Conservation (phyloP, 2,888 invertebrate species). For the Phengaris arion region DNA sequence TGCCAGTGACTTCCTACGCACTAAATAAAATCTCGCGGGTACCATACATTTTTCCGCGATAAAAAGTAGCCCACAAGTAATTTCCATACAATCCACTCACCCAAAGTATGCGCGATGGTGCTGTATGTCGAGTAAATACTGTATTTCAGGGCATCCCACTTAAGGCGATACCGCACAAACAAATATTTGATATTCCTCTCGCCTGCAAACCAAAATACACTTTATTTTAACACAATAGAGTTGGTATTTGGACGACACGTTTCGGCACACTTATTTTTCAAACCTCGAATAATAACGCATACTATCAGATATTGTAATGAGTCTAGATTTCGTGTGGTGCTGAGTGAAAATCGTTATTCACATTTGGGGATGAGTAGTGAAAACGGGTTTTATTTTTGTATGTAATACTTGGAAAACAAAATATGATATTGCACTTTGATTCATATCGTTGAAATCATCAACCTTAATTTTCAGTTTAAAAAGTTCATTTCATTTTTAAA, state of each 20-base stretch:
- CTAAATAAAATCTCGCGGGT: no score
- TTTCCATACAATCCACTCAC: conserved; percentile 47
- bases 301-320: conserved; percentile 29
- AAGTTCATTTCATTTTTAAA: no score
- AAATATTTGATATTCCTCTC: conserved; percentile 67
- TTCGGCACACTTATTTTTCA: conserved; percentile 1
- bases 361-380: neutral
- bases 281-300: conserved; percentile 27
- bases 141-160: conserved; percentile 71
- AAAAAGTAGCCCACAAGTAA: no score
- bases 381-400: no score
- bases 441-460: no score
- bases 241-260: neutral
- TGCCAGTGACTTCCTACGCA: no score
- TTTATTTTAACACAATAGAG: neutral
- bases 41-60: no score
- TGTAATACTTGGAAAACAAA: no score
- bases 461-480: no score
- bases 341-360: conserved; percentile 28
- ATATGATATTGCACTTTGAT: no score
- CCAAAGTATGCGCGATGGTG: conserved; percentile 64
- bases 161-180: conserved; percentile 65
- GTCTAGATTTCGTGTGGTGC: neutral
- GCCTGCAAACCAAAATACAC: conserved; percentile 49
- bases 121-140: conserved; percentile 69